Evolutionary conservation across 2,113 vertebrate species (phyloP).

Genomic region (Vulpes vulpes): DNA sequence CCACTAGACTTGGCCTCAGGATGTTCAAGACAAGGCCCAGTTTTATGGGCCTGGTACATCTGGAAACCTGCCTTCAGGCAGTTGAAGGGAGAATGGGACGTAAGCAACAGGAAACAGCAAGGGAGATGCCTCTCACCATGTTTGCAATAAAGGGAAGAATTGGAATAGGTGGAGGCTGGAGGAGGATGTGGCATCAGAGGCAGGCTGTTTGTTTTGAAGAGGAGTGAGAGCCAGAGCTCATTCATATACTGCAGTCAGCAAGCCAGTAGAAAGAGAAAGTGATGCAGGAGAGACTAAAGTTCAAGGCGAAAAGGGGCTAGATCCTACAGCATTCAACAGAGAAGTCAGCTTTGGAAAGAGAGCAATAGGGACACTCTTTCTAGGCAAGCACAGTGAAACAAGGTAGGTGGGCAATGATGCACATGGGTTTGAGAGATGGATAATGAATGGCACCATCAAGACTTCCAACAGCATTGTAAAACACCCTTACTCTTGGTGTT

Average conservation of each 20-base stretch:
- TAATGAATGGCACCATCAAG: not conserved
- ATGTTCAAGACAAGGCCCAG: not conserved
- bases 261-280: not conserved
- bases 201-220: not conserved
- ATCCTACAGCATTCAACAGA: not conserved
- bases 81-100: too few relatives aligned
- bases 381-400: not conserved
- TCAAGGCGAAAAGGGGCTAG: not conserved
- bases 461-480: not conserved
- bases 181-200: rapidly evolving
- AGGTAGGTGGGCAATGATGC: not conserved
- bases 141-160: not conserved
- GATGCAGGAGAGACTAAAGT: not conserved
- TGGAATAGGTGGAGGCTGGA: not conserved
- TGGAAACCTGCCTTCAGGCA: not conserved
- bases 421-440: not conserved
- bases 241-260: not conserved
- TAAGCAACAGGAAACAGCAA: not conserved
- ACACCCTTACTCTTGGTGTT: not conserved
- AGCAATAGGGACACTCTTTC: not conserved
- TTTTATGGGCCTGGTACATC: not conserved
- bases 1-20: rapidly evolving
- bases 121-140: not conserved
- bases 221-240: not conserved
- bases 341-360: not conserved